These are phyloP conservation scores for Rosalia funebris DNA, from an alignment of 2,888 invertebrate genomes.

Conservation along the genomic window DNA sequence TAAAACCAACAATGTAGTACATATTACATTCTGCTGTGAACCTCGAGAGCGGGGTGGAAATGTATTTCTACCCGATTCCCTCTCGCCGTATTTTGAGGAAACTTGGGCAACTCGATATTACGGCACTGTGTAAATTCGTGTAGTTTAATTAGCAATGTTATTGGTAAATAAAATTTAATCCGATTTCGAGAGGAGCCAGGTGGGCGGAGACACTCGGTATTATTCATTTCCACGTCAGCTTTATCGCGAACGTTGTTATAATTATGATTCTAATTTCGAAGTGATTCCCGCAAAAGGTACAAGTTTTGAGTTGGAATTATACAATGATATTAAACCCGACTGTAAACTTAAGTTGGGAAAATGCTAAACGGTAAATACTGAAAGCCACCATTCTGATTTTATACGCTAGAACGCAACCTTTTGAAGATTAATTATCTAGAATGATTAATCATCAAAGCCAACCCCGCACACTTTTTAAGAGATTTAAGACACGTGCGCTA, in stretches of 20 bases:
- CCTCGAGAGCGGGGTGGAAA: neutral
- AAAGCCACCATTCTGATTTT: neutral
- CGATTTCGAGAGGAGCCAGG: conserved; percentile 2
- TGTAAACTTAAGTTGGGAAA: conserved; percentile 3
- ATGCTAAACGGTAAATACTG: conserved; percentile 2
- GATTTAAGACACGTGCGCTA: no score
- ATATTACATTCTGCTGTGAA: conserved; percentile 14
- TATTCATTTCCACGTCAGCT: conserved; percentile 15
- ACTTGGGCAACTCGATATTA: conserved; percentile 19
- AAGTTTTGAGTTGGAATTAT: conserved; percentile 6
- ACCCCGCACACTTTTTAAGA: no score
- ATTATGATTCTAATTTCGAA: conserved; percentile 9
- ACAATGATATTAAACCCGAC: conserved; percentile 5
- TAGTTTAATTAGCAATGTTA: conserved; percentile 15
- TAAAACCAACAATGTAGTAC: conserved; percentile 24
- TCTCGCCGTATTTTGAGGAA: conserved; percentile 6
- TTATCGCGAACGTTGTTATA: conserved; percentile 12
- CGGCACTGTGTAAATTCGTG: conserved; percentile 10
- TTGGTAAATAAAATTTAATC: conserved; percentile 20
- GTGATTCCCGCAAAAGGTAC: neutral
- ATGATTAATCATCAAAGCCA: neutral
- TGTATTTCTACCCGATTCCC: conserved; percentile 2
- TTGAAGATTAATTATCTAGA: neutral
- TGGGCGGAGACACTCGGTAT: conserved; percentile 3
- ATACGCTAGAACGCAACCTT: neutral